Evolutionary conservation across 2,888 invertebrate species (phyloP).

Genomic region (Amphipoea oculea): DNA sequence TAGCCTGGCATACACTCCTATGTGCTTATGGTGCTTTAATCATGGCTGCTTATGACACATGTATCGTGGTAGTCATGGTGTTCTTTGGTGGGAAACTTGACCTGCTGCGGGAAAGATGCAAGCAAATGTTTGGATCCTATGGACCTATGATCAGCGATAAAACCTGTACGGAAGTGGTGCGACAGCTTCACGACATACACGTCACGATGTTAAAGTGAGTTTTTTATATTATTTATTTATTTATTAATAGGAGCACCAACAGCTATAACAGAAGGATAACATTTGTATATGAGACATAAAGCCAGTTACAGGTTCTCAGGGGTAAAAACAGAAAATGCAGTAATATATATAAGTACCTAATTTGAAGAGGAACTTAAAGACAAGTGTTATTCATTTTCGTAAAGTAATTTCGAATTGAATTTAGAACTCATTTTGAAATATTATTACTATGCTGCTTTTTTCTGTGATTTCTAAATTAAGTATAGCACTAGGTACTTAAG

Average conservation of each 20-base stretch:
- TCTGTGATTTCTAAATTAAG: background rate
- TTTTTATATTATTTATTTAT: background rate
- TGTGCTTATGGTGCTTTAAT: constrained; percentile 78
- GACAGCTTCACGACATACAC: constrained; percentile 78
- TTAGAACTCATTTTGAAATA: background rate
- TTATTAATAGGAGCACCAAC: no score
- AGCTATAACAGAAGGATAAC: no score
- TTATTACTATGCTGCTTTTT: background rate
- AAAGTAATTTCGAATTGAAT: background rate
- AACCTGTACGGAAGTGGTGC: constrained; percentile 68
- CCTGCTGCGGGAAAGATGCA: constrained; percentile 80
- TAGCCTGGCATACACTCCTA: constrained; percentile 76
- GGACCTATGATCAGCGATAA: constrained; percentile 65
- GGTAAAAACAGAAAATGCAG: no score
- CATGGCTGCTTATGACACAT: constrained; percentile 81
- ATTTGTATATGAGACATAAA: no score
- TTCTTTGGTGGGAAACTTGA: constrained; percentile 85
- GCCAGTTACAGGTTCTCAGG: no score
- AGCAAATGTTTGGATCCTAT: constrained; percentile 73
- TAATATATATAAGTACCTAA: background rate
- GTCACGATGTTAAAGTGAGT: constrained; percentile 81
- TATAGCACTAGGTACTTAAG: background rate
- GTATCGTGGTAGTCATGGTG: constrained; percentile 79
- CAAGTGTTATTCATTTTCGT: background rate
- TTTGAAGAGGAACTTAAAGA: background rate